A percentile compares a stretch with the other conserved stretches of the same genome.
phyloP scores from a whole-genome alignment of 2,888 invertebrate genomes.

The Tiliacea citrago region DNA sequence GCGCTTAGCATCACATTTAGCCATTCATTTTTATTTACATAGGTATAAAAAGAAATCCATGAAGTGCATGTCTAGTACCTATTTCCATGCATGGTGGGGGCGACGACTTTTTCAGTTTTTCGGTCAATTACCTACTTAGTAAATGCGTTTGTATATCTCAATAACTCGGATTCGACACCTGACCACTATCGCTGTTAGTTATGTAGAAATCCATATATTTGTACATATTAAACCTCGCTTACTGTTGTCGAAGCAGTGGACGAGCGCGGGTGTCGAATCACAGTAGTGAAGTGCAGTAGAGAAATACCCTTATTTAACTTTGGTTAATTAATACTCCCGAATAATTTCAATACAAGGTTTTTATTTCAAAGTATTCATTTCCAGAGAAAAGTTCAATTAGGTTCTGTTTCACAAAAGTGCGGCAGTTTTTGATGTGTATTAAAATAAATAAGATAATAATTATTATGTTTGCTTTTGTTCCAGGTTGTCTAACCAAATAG shows the following conservation, averaged over 20 bases:
- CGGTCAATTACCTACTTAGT: not conserved
- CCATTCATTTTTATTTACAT: too few relatives aligned
- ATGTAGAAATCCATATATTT: not conserved
- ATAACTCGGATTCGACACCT: not conserved
- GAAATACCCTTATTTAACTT: not conserved
- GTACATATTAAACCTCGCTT: not conserved
- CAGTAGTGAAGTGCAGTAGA: not conserved
- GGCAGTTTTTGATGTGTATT: too few relatives aligned
- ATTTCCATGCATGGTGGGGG: not conserved
- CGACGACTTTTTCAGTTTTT: not conserved
- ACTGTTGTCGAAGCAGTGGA: not conserved
- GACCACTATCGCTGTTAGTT: not conserved
- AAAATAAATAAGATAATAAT: not conserved
- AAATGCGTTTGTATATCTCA: not conserved
- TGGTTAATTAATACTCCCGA: not conserved
- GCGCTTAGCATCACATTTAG: too few relatives aligned
- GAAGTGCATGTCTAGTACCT: not conserved
- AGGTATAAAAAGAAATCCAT: not conserved
- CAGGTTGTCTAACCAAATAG: slow-evolving; percentile 41
- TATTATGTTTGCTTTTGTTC: slow-evolving; percentile 39
- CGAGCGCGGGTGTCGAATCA: not conserved
- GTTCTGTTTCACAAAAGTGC: too few relatives aligned
- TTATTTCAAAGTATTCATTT: too few relatives aligned
- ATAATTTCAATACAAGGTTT: too few relatives aligned
- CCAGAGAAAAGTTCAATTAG: too few relatives aligned